Conservation (phyloP, 2,888 invertebrate genomes). For the Hyppa rectilinea region DNA sequence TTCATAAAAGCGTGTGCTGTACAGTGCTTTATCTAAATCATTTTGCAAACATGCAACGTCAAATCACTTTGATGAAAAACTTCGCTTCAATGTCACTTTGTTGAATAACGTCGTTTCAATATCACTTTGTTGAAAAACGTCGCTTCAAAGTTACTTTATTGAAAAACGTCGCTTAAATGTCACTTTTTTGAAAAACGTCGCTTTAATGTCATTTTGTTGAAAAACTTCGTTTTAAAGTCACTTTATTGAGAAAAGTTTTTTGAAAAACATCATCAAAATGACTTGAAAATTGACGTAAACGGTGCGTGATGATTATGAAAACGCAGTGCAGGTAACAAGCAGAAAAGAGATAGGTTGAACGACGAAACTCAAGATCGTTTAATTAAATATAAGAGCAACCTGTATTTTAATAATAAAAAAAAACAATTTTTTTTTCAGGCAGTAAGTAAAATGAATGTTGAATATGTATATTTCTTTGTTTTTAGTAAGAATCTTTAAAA, state of each 20-base stretch:
- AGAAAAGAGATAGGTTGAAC: slow-evolving; percentile 67
- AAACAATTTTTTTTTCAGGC: background rate
- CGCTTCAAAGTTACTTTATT: slow-evolving; percentile 22
- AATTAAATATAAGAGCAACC: no score
- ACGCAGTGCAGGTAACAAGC: slow-evolving; percentile 81
- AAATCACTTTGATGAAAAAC: background rate
- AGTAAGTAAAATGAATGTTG: background rate
- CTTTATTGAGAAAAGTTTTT: background rate
- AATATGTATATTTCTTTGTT: background rate
- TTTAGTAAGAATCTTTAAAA: background rate
- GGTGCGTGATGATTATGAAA: slow-evolving; percentile 89
- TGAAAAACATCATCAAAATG: slow-evolving; percentile 16
- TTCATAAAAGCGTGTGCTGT: slow-evolving; percentile 70
- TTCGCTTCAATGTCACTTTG: slow-evolving; percentile 21
- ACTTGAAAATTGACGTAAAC: slow-evolving; percentile 48
- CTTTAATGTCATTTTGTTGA: background rate
- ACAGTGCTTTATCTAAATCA: slow-evolving; percentile 56
- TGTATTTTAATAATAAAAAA: no score
- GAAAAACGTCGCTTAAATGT: slow-evolving; percentile 11
- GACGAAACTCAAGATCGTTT: slow-evolving; percentile 72
- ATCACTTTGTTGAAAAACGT: slow-evolving; percentile 12
- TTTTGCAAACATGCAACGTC: slow-evolving; percentile 42
- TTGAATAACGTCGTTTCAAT: slow-evolving; percentile 10
- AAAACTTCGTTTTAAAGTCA: slow-evolving; percentile 1
- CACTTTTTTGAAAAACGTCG: background rate